A percentile compares a stretch with the other conserved stretches of the same genome.
Conservation (phyloP, 2,888 invertebrate genomes). For the Patella ulyssiponensis region DNA sequence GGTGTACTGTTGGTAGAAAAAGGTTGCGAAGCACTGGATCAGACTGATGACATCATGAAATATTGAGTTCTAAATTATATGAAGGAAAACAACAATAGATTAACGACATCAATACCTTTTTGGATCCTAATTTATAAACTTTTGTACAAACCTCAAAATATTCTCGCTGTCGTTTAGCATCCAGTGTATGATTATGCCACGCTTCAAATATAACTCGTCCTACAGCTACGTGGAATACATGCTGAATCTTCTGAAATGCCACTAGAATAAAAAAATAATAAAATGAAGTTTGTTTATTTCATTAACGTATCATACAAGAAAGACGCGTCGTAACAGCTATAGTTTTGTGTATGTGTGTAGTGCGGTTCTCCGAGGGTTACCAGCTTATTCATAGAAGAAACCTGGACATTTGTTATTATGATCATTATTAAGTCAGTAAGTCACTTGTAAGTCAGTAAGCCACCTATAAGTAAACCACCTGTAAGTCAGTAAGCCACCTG, state of each 20-base stretch:
- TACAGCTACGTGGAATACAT: slow-evolving; percentile 64
- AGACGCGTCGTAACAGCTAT: too few relatives aligned
- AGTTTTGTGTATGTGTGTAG: too few relatives aligned
- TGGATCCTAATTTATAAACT: too few relatives aligned
- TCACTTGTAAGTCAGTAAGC: too few relatives aligned
- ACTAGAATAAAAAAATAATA: slow-evolving; percentile 50
- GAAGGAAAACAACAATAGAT: not conserved
- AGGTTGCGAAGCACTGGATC: not conserved
- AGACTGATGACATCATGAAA: not conserved
- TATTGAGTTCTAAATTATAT: not conserved
- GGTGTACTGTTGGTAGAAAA: too few relatives aligned
- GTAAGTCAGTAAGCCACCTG: too few relatives aligned
- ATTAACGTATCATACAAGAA: too few relatives aligned
- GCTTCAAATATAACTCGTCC: slow-evolving; percentile 68
- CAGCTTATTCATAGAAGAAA: too few relatives aligned
- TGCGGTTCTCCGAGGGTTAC: too few relatives aligned
- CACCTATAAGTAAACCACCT: too few relatives aligned
- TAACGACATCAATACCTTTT: not conserved
- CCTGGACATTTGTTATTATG: too few relatives aligned
- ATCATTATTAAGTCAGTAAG: too few relatives aligned
- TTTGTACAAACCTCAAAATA: slow-evolving; percentile 69
- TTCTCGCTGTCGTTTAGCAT: slow-evolving; percentile 69
- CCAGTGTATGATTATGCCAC: slow-evolving; percentile 68
- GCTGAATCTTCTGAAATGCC: slow-evolving; percentile 68
- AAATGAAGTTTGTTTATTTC: not conserved